Conservation (phyloP, 1,140 invertebrate species). For the Tribolium castaneum region DNA sequence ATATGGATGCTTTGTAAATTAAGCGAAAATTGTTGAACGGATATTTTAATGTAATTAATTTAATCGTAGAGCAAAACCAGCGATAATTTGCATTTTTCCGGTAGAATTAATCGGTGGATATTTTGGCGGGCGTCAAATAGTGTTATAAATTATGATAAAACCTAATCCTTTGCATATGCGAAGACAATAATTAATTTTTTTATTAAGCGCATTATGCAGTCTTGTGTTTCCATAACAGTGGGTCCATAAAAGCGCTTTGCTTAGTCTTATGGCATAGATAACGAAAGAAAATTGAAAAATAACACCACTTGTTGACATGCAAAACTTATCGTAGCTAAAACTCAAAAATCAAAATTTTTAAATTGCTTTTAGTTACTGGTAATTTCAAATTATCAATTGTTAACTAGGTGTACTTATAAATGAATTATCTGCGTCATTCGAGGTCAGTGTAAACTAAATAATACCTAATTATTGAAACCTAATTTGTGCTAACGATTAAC, state of each 20-base stretch:
- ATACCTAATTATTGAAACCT: conserved; percentile 11
- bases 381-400: background rate
- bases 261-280: background rate
- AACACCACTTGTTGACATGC: background rate
- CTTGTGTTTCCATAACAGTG: background rate
- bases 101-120: background rate
- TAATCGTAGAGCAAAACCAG: background rate
- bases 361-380: background rate
- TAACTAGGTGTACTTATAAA: background rate
- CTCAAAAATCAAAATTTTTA: background rate
- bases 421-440: background rate
- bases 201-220: no score
- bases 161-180: background rate
- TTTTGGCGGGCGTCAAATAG: background rate
- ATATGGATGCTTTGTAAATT: background rate
- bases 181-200: background rate
- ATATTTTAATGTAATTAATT: background rate
- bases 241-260: background rate
- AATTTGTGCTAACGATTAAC: conserved; percentile 16
- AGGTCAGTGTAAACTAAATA: background rate
- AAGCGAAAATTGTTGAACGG: background rate
- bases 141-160: background rate
- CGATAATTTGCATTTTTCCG: background rate
- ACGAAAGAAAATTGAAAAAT: background rate
- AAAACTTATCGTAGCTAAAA: background rate